phyloP scores from a whole-genome alignment of 2,113 vertebrate species.

The Saccopteryx bilineata region DNA sequence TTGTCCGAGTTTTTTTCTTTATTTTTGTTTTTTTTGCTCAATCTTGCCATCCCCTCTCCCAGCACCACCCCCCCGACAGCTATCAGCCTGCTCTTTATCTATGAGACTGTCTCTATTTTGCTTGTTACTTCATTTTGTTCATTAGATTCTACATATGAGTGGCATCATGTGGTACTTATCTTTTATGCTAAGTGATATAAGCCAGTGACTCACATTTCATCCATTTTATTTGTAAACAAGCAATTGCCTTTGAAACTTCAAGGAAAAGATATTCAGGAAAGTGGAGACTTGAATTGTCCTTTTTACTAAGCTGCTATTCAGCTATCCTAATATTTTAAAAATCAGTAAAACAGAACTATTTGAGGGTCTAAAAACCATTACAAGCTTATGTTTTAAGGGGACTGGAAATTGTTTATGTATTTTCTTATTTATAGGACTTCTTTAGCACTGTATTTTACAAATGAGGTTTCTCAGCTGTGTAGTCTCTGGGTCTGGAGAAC shows the following conservation, averaged over 20 bases:
- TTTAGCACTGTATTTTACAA: not conserved
- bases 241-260: conserved; percentile 48
- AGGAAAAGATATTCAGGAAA: not conserved
- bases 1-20: too few species aligned
- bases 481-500: not conserved
- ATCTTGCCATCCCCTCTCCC: too few species aligned
- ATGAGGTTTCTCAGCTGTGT: not conserved
- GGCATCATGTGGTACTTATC: too few species aligned
- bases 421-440: not conserved
- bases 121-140: too few species aligned
- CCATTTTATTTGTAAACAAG: conserved; percentile 14
- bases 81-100: too few species aligned
- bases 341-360: not conserved
- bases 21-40: too few species aligned
- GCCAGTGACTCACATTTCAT: not conserved
- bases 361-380: not conserved
- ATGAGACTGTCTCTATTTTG: too few species aligned
- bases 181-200: too few species aligned
- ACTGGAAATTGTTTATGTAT: not conserved
- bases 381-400: conserved; percentile 16
- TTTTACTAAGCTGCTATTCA: not conserved
- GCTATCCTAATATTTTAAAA: not conserved
- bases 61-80: too few species aligned
- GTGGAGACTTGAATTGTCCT: not conserved
- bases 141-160: too few species aligned